phyloP scores from a whole-genome alignment of 2,888 invertebrate genomes.

The Cordylochernes scorpioides region DNA sequence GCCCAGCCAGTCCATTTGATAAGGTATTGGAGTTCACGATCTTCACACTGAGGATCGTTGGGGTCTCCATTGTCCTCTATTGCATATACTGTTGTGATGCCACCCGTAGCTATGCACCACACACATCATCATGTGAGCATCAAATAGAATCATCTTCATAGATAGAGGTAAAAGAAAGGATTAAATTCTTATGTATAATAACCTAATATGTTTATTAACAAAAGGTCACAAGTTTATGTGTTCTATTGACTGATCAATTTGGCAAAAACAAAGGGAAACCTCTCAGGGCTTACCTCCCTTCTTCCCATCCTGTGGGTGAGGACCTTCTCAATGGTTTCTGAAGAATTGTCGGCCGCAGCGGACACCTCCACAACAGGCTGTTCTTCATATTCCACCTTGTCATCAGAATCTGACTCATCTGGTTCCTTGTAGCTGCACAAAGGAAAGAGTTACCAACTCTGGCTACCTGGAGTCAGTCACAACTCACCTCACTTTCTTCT shows the following conservation, averaged over 20 bases:
- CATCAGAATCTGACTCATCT: constrained; percentile 63
- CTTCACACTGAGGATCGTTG: constrained; percentile 38
- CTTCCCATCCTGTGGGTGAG: constrained; percentile 58
- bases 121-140: too few species aligned
- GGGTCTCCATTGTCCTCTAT: constrained; percentile 81
- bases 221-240: too few species aligned
- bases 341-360: constrained; percentile 32
- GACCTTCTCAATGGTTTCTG: constrained; percentile 81
- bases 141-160: too few species aligned
- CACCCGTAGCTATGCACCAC: constrained; percentile 46
- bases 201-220: too few species aligned
- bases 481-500: too few species aligned
- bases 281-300: constrained; percentile 67
- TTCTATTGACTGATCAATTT: too few species aligned
- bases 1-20: constrained; percentile 99
- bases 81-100: constrained; percentile 78
- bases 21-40: constrained; percentile 64
- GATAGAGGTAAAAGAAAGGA: too few species aligned
- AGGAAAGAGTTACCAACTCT: too few species aligned
- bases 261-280: too few species aligned
- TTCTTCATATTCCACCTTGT: constrained; percentile 62
- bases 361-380: constrained; percentile 36
- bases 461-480: too few species aligned
- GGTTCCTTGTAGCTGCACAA: constrained; percentile 65
- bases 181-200: too few species aligned